Evolutionary conservation across 2,113 vertebrate species (phyloP).

Genomic region (Tragelaphus buxtoni): DNA sequence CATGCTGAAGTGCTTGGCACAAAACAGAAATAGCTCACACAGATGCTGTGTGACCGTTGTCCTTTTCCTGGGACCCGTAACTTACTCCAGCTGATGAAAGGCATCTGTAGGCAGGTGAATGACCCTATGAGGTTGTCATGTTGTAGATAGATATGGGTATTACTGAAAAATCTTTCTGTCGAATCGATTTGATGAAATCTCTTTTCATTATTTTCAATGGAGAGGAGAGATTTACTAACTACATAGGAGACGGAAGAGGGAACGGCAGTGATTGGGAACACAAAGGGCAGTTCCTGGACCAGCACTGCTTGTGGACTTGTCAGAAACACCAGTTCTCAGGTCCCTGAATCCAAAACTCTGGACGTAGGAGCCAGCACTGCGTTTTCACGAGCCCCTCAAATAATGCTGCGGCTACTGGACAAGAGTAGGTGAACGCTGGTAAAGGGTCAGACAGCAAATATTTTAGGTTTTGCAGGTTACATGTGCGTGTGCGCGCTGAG

Average conservation of each 20-base stretch:
- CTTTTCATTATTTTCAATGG: neutral
- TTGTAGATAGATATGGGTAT: neutral
- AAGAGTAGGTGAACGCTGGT: neutral
- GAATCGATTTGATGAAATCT: neutral
- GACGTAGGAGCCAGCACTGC: fast-evolving
- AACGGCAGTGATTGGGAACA: neutral
- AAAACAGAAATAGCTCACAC: neutral
- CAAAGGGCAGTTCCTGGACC: fast-evolving
- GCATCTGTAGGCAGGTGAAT: neutral
- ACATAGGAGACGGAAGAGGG: neutral
- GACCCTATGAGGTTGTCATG: neutral
- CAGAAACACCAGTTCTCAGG: neutral
- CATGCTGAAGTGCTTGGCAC: neutral
- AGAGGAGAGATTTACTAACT: neutral
- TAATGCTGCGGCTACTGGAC: neutral
- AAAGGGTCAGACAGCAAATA: neutral
- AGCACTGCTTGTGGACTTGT: neutral
- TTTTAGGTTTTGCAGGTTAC: neutral
- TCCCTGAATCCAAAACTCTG: neutral
- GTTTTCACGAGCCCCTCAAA: neutral
- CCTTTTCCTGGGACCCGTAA: neutral
- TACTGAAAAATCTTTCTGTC: neutral
- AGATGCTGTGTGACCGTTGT: neutral
- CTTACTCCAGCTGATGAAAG: neutral
- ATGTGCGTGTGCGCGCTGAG: fast-evolving